Conservation (phyloP, 2,888 invertebrate species). For the Leptopilina drosophilae region DNA sequence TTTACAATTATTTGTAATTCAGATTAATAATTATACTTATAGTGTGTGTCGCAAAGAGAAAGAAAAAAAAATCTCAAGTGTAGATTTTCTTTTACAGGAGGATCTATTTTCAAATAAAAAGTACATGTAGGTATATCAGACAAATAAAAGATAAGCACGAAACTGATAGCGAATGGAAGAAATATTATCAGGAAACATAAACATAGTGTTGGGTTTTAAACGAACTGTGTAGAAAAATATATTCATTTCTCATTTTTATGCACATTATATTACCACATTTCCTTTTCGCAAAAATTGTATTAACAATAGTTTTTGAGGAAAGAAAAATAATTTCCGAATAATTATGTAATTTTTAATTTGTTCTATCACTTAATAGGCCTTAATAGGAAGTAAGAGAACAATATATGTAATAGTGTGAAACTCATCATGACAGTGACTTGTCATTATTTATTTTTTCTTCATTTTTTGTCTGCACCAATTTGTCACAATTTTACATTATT, state of each 20-base stretch:
- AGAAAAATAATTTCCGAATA: neutral
- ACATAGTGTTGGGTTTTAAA: neutral
- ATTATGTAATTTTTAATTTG: constrained; percentile 3
- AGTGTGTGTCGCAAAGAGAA: neutral
- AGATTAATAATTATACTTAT: neutral
- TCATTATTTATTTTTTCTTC: neutral
- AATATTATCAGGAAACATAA: constrained; percentile 4
- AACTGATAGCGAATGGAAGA: constrained; percentile 22
- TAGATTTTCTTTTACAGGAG: neutral
- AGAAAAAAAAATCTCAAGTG: neutral
- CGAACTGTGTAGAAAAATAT: neutral
- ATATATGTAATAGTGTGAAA: neutral
- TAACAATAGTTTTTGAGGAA: neutral
- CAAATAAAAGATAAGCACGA: constrained; percentile 16
- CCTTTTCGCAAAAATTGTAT: neutral
- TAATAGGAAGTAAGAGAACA: neutral
- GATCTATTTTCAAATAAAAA: neutral
- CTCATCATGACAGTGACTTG: constrained; percentile 18
- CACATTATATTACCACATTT: neutral
- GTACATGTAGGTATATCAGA: neutral
- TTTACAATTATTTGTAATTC: too few species aligned
- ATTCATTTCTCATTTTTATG: neutral
- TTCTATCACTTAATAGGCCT: neutral
- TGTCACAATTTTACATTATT: neutral
- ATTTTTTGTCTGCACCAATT: neutral